phyloP scores from a whole-genome alignment of 2,888 invertebrate genomes.

The Caenorhabditis sinica region DNA sequence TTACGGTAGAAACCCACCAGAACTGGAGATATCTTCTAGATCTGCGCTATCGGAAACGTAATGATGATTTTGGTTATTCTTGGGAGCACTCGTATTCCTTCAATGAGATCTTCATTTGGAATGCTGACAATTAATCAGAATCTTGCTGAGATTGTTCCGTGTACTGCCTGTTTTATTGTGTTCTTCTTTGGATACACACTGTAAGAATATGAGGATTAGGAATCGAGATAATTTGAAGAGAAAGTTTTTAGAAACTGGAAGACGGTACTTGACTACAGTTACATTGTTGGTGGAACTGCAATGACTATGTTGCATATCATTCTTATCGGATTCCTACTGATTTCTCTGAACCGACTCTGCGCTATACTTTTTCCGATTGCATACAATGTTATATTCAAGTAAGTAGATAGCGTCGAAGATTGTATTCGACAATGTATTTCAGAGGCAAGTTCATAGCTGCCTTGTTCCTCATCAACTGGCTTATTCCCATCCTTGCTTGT shows the following conservation, averaged over 20 bases:
- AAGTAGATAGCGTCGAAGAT: background rate
- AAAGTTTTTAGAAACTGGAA: slow-evolving; percentile 27
- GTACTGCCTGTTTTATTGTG: slow-evolving; percentile 18
- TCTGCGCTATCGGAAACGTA: slow-evolving; percentile 18
- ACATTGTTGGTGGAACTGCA: slow-evolving; percentile 21
- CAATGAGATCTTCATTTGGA: slow-evolving; percentile 50
- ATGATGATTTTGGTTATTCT: slow-evolving; percentile 42
- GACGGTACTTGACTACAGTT: slow-evolving; percentile 32
- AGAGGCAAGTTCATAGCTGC: slow-evolving; percentile 13
- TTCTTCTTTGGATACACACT: slow-evolving; percentile 46
- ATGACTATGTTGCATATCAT: slow-evolving; percentile 30
- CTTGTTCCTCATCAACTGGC: slow-evolving; percentile 8
- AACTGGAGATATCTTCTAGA: background rate
- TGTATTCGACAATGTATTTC: too few species aligned
- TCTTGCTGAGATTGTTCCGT: slow-evolving; percentile 27
- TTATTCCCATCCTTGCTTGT: slow-evolving; percentile 5
- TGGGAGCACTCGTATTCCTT: slow-evolving; percentile 45
- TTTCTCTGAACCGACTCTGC: slow-evolving; percentile 40
- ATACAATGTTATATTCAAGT: slow-evolving; percentile 33
- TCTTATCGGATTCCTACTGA: slow-evolving; percentile 37
- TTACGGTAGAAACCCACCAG: background rate
- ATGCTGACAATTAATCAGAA: slow-evolving; percentile 49
- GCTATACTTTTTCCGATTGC: slow-evolving; percentile 42
- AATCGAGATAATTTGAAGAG: background rate
- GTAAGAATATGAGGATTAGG: background rate